Base-by-base conservation (phyloP, 1,140 invertebrate genomes). In the Bursaphelenchus mucronatus region DNA sequence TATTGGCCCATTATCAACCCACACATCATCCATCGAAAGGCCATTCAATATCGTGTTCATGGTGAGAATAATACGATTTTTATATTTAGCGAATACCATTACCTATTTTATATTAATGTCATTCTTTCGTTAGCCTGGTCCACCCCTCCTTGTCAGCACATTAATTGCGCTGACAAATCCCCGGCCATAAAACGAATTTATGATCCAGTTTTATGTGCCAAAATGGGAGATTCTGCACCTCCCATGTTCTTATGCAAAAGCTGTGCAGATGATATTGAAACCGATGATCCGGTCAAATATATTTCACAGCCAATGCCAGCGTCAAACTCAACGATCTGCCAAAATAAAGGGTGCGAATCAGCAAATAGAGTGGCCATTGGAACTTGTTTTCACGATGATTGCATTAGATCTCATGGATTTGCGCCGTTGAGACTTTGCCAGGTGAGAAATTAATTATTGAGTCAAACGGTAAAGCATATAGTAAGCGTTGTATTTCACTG, bases 1-100 rank as follows among this genome's bases (percentile, higher is more conserved):
- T 98, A 98, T 82, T 98, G 95, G 94, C 95, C 95, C n/a, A 89
- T 93, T 3, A 90, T 97, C 71, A 94, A 96, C 84, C 89, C 92
- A 17, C 90, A 90, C 77, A 86, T 94, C 3, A 90, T 92, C 76
- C 94, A 97, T 81, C 86, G 92, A 51, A 89, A 90, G 78, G 88
- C 89, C 0, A 86, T 93, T 44, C 87, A 93, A 57, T 89, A 91
- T 68, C 93, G 92, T 84, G 89, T 93, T 80, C 88, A 90, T 13
- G 49, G 54, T 68, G 30, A 51, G 15, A 30, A 53, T 53, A 10
- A 13, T 39, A n/a, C 13, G 15, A 13, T 21, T 8, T 40, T 8
- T n/a, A 66, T 39, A 30, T 71, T 64, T 17, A 6, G 13, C 1
- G n/a, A 15, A 53, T 67, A 4, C 3, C 17, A 17, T 68, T 51